phyloP scores from a whole-genome alignment of 2,888 invertebrate genomes.

The Nineta flava region DNA sequence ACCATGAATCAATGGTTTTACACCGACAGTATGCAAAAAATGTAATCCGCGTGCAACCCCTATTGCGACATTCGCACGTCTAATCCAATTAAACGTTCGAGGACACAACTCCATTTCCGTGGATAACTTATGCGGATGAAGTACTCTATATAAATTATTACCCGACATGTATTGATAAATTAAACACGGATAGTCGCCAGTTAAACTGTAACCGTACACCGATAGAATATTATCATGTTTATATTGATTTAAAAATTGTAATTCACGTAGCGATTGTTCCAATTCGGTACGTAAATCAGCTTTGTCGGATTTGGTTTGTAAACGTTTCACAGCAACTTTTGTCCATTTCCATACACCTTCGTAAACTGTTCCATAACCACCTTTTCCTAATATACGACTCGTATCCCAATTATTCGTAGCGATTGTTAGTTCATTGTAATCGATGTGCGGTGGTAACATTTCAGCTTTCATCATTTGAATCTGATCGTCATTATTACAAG shows the following conservation, averaged over 20 bases:
- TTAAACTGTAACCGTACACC: constrained; percentile 70
- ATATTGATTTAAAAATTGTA: constrained; percentile 62
- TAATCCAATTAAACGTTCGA: constrained; percentile 47
- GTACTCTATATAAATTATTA: constrained; percentile 74
- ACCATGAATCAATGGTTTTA: constrained; percentile 80
- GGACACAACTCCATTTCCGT: background rate
- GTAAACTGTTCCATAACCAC: constrained; percentile 88
- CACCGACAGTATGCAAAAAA: constrained; percentile 68
- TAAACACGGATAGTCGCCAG: constrained; percentile 63
- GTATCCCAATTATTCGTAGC: constrained; percentile 71
- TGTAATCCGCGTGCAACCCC: constrained; percentile 85
- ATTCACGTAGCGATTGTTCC: constrained; percentile 55
- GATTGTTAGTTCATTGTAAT: constrained; percentile 54
- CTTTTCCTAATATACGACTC: constrained; percentile 57
- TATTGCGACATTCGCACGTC: constrained; percentile 62
- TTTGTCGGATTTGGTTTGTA: constrained; percentile 21
- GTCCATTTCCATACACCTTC: constrained; percentile 78
- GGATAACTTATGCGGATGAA: constrained; percentile 28
- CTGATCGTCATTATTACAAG: background rate
- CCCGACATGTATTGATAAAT: constrained; percentile 89
- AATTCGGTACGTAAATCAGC: constrained; percentile 35
- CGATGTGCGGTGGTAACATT: constrained; percentile 39
- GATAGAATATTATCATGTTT: constrained; percentile 84
- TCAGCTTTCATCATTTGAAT: background rate
- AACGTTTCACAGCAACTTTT: constrained; percentile 66